A percentile compares a stretch with the other conserved stretches of the same genome.
Evolutionary conservation across 2,888 invertebrate species (phyloP).

Genomic region (Cinara cedri): DNA sequence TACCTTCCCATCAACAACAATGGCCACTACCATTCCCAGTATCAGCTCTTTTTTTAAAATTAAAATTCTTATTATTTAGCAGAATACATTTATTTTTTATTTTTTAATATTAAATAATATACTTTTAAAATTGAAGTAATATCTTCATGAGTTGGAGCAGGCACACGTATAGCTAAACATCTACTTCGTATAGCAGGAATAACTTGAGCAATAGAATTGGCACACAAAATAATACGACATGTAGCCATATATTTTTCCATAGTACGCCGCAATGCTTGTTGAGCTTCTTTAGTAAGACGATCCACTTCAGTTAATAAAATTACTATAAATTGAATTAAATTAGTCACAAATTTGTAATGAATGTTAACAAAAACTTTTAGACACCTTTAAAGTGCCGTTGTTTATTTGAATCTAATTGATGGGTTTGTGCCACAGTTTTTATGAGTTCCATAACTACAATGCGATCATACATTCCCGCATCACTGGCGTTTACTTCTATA

Average conservation of each 20-base stretch:
- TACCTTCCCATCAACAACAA: no score
- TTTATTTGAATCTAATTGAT: conserved; percentile 85
- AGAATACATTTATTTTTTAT: no score
- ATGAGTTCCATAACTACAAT: conserved; percentile 97
- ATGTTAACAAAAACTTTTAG: not conserved
- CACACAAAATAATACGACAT: conserved; percentile 91
- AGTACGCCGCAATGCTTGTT: conserved; percentile 95
- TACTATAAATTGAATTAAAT: conserved; percentile 67
- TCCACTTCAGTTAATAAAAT: conserved; percentile 95
- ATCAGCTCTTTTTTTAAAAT: no score
- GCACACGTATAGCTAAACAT: conserved; percentile 89
- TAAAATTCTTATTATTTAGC: no score
- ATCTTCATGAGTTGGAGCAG: conserved; percentile 82
- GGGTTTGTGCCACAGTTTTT: conserved; percentile 95
- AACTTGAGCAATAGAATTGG: conserved; percentile 92
- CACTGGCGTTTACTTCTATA: conserved; percentile 94
- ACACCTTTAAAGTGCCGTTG: conserved; percentile 90
- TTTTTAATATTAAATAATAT: no score
- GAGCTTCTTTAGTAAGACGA: conserved; percentile 93
- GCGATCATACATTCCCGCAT: conserved; percentile 96
- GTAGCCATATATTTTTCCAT: conserved; percentile 99
- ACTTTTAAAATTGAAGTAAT: conserved; percentile 71
- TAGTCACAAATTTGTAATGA: not conserved
- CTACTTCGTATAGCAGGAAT: conserved; percentile 96
- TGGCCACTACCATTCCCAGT: no score